Percentiles rank a stretch among this genome's conserved stretches.
phyloP scores from a whole-genome alignment of 53 echinoderm and acorn worm species.

The Holothuria scabra region DNA sequence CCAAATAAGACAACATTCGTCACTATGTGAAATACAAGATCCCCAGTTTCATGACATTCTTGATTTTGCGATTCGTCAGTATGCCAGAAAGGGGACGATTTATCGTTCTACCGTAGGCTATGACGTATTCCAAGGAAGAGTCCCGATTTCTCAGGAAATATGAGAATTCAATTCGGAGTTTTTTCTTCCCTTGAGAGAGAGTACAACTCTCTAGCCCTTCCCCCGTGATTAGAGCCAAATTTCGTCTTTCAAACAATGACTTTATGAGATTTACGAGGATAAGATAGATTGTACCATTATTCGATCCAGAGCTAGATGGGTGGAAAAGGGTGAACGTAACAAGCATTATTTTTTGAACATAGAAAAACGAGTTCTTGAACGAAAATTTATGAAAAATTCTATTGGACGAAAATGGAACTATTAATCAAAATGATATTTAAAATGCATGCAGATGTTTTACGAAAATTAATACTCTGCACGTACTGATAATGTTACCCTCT shows the following conservation, averaged over 20 bases:
- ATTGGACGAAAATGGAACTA: neutral
- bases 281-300: no score
- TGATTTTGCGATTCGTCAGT: no score
- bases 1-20: no score
- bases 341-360: neutral
- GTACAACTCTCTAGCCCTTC: neutral
- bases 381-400: neutral
- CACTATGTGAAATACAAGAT: no score
- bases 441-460: neutral
- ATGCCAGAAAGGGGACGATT: no score
- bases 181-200: neutral
- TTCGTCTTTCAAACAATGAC: neutral
- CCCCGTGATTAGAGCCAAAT: neutral
- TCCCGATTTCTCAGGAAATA: neutral
- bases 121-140: neutral
- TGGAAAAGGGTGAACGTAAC: constrained; percentile 2
- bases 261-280: neutral
- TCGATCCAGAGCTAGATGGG: no score
- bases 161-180: neutral
- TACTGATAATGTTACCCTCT: neutral
- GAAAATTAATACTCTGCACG: neutral
- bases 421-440: neutral
- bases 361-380: constrained; percentile 5
- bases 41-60: no score
- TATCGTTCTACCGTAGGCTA: no score